Percentiles rank a stretch among this genome's conserved stretches.
Conservation (phyloP, 2,797 vertebrate genomes). For the Sylvia borin region DNA sequence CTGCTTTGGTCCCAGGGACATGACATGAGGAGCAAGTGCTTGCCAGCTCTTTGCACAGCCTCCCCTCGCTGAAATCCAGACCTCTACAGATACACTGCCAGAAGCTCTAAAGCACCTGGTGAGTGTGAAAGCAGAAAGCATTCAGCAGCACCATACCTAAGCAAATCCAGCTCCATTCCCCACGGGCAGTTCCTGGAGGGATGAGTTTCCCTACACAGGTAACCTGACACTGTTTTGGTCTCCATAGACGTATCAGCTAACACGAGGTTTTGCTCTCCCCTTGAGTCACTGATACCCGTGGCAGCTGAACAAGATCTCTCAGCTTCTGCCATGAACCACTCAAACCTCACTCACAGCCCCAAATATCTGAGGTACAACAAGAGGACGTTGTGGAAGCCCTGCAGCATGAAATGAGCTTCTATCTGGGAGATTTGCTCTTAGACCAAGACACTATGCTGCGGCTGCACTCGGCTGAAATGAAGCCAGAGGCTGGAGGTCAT, state of each 20-base stretch:
- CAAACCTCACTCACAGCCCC: neutral
- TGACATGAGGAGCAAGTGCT: neutral
- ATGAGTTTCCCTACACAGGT: neutral
- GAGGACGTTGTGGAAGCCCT: neutral
- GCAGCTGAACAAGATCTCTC: neutral
- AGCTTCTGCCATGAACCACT: neutral
- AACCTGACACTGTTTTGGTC: neutral
- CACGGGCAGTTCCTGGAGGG: rapidly evolving
- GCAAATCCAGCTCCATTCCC: neutral
- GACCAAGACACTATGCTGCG: neutral
- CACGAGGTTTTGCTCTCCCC: rapidly evolving
- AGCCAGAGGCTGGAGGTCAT: neutral
- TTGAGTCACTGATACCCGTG: rapidly evolving
- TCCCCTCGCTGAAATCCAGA: neutral
- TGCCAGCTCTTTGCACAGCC: neutral
- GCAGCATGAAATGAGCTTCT: neutral
- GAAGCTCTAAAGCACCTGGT: neutral
- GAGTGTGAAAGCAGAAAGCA: neutral
- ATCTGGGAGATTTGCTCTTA: neutral
- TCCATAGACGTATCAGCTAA: neutral
- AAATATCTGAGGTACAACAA: neutral
- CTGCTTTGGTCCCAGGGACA: rapidly evolving
- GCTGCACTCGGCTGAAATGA: neutral
- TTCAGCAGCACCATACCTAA: neutral
- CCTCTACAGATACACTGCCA: neutral